Evolutionary conservation across 2,888 invertebrate genomes (phyloP).

Genomic region (Laothoe populi): DNA sequence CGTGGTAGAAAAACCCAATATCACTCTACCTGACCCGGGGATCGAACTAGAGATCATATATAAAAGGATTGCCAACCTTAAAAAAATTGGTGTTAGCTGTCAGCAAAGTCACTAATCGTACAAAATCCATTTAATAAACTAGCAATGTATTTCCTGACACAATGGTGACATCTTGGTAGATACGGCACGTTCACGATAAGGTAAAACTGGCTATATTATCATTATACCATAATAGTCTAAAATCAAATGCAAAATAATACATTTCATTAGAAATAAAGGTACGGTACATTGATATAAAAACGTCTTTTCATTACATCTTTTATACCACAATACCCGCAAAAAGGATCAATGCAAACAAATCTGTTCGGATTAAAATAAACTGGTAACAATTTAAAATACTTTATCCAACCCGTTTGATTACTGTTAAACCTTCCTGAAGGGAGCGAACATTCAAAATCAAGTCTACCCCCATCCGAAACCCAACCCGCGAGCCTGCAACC

Average conservation of each 20-base stretch:
- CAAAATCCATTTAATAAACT: too few species aligned
- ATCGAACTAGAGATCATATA: too few species aligned
- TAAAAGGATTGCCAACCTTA: too few species aligned
- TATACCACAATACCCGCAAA: not conserved
- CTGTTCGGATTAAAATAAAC: constrained; percentile 10
- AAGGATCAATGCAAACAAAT: not conserved
- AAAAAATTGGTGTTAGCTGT: too few species aligned
- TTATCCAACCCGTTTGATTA: constrained; percentile 19
- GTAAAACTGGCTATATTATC: too few species aligned
- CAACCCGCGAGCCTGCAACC: constrained; percentile 53
- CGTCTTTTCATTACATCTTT: not conserved
- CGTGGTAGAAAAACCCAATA: too few species aligned
- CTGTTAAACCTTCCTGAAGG: constrained; percentile 10
- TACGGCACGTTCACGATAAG: too few species aligned
- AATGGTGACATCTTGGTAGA: too few species aligned
- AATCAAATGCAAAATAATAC: not conserved
- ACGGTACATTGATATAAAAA: not conserved
- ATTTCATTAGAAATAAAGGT: not conserved
- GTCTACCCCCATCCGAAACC: constrained; percentile 23
- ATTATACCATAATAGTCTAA: too few species aligned
- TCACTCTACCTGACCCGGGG: too few species aligned
- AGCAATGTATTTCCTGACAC: too few species aligned
- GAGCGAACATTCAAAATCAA: constrained; percentile 19
- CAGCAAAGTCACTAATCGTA: too few species aligned
- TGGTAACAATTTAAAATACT: constrained; percentile 8